These are phyloP conservation scores for Crypturellus undulatus DNA, from an alignment of 2,113 vertebrate species.

Conservation along the genomic window DNA sequence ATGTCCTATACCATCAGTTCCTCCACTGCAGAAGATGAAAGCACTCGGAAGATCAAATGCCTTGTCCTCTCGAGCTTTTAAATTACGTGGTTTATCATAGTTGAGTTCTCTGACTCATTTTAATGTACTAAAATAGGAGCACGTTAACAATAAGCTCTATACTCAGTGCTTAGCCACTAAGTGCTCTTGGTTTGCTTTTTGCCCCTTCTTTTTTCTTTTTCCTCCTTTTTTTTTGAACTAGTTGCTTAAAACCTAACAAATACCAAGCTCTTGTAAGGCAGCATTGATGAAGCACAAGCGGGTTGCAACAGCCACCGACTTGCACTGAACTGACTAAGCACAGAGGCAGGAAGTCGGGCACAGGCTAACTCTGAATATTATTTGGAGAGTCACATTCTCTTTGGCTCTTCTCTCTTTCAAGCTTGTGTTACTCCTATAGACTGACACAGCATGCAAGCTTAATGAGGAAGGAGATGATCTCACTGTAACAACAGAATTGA, in stretches of 20 bases:
- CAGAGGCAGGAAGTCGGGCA: conserved; percentile 55
- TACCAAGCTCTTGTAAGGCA: conserved; percentile 20
- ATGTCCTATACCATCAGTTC: conserved; percentile 20
- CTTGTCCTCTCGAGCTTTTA: conserved; percentile 59
- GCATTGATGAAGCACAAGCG: conserved; percentile 20
- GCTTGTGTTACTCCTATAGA: conserved; percentile 63
- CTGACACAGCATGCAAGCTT: conserved; percentile 73
- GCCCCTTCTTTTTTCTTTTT: fast-evolving
- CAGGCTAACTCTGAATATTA: conserved; percentile 61
- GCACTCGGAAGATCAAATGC: conserved; percentile 70
- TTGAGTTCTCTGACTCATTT: conserved; percentile 58
- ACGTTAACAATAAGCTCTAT: conserved; percentile 41
- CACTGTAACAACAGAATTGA: conserved; percentile 66
- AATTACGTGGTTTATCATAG: conserved; percentile 67
- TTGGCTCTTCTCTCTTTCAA: conserved; percentile 55
- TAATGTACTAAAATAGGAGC: conserved; percentile 52
- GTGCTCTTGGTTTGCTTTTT: neutral
- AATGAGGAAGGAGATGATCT: conserved; percentile 72
- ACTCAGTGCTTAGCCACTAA: conserved; percentile 17
- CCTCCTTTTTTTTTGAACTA: neutral
- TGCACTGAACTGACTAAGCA: conserved; percentile 65
- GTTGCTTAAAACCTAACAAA: conserved; percentile 38
- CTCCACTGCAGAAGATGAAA: conserved; percentile 59
- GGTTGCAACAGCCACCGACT: conserved; percentile 47
- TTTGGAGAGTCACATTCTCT: conserved; percentile 59